Base-by-base conservation (phyloP, 2,888 invertebrate species). In the Norana najaformis region DNA sequence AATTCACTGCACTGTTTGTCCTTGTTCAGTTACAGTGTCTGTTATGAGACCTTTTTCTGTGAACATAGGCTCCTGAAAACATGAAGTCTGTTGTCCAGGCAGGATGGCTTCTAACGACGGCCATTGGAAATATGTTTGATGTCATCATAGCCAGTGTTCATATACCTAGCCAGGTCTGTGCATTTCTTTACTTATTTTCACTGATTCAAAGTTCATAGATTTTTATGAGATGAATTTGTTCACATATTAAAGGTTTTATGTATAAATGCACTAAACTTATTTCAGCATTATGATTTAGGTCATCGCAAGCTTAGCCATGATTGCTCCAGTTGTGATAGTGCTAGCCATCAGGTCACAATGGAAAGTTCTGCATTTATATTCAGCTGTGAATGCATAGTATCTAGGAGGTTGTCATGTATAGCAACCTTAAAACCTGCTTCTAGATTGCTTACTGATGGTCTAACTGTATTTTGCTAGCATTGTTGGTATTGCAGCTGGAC, bases 51-150 rank as follows among this genome's bases (percentile, higher is more conserved):
- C 69, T 69, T 8, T 69, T 3, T 69, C n/a, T n/a, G 0, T 2
- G 8, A n/a, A 30, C 13, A 30, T 92, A 95, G 96, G 98, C 99
- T 0, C 98, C 99, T 0, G 94, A 96, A 13, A 97, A 96, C 92
- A 98, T 99, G 98, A 99, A 99, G 95, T 97, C 98, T 0, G 97
- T 99, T 0, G 95, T 99, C 89, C 97, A 97, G 94, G 98, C 99
- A 0, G 96, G 97, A 23, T 99, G 98, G 98, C 96, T 98, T n/a
- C 95, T 99, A 90, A 98, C 98, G 0, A 97, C 97, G 0, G 98
- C 98, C 0, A 96, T 98, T 93, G 99, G 99, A 85, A 99, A 99
- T 95, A 95, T 99, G 69, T 96, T 99, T 90, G 98, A 99, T 0
- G 97, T 98, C 69, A 96, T 98, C 89, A 96, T 99, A 41, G 97